Base-by-base conservation (phyloP, 92 coral and sea anemone species). In the Phymanthus crucifer region DNA sequence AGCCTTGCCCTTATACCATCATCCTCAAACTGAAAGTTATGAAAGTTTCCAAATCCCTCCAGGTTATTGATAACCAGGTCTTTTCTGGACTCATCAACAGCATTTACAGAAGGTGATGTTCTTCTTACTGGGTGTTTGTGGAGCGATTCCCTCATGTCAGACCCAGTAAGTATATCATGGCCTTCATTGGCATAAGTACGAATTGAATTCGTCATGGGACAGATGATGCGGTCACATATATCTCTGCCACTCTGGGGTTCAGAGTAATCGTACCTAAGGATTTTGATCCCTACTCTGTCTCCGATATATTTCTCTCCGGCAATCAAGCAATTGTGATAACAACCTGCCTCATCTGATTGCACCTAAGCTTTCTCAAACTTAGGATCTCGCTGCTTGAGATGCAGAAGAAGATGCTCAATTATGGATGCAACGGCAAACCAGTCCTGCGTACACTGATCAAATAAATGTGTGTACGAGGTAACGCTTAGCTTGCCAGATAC, bases 401-500 rank as follows among this genome's bases (percentile, higher is more conserved):
- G 79, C 70, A 32, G 72, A 32, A 91, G 83, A 24, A 88, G 90
- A 71, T 91, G 84, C 78, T 91, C 91, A 43, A 86, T 50, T 50
- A 89, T 75, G 76, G 93, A 91, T 14, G 88, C 56, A 57, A 91
- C 96, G 29, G 96, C 82, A 36, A 38, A 85, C 92, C 92, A 91
- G 78, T 88, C 96, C 77, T 88, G 96, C 10, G 87, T 88, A 29
- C 96, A 91, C 73, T 85, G 90, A 74, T 91, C 92, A 70, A 91
- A 80, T 65, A 91, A 50, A 85, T 88, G 96, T 27, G 88, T 84
- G 80, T 88, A 91, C 14, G 90, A 85, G 69, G 74, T 82, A 46
- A 88, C 92, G 27, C 83, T 85, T 45, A 64, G 46, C 21, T 82
- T 79, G 43, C 40, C 83, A 31, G 87, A 64, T 32, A 8, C 11